A percentile compares a stretch with the other conserved stretches of the same genome.
These are phyloP conservation scores for Ditula angustiorana DNA, from an alignment of 2,888 invertebrate genomes.

Conservation along the genomic window DNA sequence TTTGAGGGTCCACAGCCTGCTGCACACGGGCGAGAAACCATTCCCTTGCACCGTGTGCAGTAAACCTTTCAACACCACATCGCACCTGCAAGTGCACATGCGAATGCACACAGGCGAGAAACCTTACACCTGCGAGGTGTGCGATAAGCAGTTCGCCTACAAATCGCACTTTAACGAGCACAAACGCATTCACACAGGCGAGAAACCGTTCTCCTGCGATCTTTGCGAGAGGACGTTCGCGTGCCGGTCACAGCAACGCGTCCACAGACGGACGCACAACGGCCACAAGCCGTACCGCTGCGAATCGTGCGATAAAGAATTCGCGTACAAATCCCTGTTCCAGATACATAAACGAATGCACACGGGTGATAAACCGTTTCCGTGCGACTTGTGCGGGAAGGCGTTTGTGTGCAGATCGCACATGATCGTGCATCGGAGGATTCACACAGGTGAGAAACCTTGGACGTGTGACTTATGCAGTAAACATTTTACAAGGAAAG, in stretches of 20 bases:
- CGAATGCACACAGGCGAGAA: conserved; percentile 30
- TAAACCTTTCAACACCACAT: not conserved
- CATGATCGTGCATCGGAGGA: not conserved
- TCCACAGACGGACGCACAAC: conserved; percentile 3
- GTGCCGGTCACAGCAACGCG: conserved; percentile 14
- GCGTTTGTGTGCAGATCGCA: not conserved
- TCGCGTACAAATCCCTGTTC: not conserved
- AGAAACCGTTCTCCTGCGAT: conserved; percentile 17
- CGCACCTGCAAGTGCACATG: conserved; percentile 8
- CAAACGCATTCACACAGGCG: conserved; percentile 24
- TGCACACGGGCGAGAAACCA: not conserved
- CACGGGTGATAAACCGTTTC: conserved; percentile 10
- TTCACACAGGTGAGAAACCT: conserved; percentile 8
- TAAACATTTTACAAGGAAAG: conserved; percentile 3
- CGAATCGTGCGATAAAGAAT: conserved; percentile 18
- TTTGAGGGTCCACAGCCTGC: not conserved
- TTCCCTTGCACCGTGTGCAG: not conserved
- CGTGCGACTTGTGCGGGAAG: conserved; percentile 15
- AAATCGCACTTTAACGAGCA: conserved; percentile 20
- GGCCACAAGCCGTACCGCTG: conserved; percentile 19
- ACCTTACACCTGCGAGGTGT: conserved; percentile 21
- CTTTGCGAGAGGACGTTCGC: conserved; percentile 22
- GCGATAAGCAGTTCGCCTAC: conserved; percentile 25
- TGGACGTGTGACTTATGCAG: not conserved
- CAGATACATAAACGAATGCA: not conserved